Evolutionary conservation across 2,113 vertebrate genomes (phyloP).

Genomic region (Nerophis lumbriciformis): DNA sequence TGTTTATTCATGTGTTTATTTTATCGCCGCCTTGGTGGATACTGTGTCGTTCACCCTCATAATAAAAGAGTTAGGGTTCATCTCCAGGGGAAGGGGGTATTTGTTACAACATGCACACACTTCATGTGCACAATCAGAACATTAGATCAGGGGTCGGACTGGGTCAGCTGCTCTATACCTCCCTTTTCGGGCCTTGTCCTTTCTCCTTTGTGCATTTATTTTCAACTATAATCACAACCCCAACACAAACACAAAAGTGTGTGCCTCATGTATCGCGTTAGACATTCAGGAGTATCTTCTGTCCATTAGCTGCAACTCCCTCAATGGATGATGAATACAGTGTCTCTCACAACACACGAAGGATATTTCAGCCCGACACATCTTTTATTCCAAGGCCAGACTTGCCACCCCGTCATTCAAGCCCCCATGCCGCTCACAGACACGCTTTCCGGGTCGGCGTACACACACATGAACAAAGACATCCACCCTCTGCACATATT

Average conservation of each 20-base stretch:
- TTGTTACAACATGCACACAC: slow-evolving; percentile 19
- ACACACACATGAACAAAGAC: slow-evolving; percentile 56
- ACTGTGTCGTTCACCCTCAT: slow-evolving; percentile 25
- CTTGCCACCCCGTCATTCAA: slow-evolving; percentile 45
- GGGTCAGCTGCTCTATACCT: slow-evolving; percentile 54
- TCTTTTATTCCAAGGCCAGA: slow-evolving; percentile 53
- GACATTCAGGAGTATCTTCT: slow-evolving; percentile 45
- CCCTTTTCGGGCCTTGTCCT: slow-evolving; percentile 55
- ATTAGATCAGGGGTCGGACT: slow-evolving; percentile 65
- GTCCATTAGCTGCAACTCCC: slow-evolving; percentile 53
- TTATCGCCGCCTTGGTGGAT: slow-evolving; percentile 24
- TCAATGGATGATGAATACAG: slow-evolving; percentile 46
- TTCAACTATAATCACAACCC: slow-evolving; percentile 54
- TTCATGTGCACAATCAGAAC: slow-evolving; percentile 59
- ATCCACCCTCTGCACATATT: slow-evolving; percentile 71
- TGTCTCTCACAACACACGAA: slow-evolving; percentile 45
- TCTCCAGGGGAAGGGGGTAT: slow-evolving; percentile 26
- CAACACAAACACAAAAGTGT: slow-evolving; percentile 19
- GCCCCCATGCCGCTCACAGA: slow-evolving; percentile 43
- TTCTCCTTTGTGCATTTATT: slow-evolving; percentile 55
- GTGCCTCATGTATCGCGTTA: no score
- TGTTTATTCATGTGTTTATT: slow-evolving; percentile 16
- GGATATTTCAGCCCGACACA: slow-evolving; percentile 44
- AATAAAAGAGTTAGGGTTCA: slow-evolving; percentile 41
- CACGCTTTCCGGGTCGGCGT: background rate